A percentile compares a stretch with the other conserved stretches of the same genome.
Evolutionary conservation across 2,113 vertebrate species (phyloP).

Genomic region (Crotalus tigris): DNA sequence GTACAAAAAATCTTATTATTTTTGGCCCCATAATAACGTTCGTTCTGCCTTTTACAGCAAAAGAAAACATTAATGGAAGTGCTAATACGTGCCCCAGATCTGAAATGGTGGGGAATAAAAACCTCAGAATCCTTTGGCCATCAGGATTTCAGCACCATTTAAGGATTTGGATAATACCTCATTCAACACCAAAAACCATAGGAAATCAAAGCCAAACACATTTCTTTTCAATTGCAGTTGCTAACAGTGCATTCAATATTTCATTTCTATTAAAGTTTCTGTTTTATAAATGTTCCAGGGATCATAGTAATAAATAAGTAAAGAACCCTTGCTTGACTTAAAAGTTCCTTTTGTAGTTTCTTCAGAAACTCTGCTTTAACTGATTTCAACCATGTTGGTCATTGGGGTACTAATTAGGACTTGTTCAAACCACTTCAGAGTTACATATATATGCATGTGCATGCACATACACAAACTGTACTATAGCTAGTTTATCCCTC

Average conservation of each 20-base stretch:
- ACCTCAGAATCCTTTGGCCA: neutral
- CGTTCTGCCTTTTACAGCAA: constrained; percentile 10
- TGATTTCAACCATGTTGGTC: constrained; percentile 37
- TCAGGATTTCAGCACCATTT: constrained; percentile 19
- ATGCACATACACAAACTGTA: neutral
- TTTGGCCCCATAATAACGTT: constrained; percentile 17
- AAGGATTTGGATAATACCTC: constrained; percentile 7
- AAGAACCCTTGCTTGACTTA: neutral
- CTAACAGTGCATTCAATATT: constrained; percentile 23
- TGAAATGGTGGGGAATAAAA: constrained; percentile 22
- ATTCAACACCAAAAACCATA: neutral
- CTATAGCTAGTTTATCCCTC: constrained; percentile 39
- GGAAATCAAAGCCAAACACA: neutral
- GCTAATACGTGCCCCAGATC: neutral
- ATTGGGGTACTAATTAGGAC: constrained; percentile 40
- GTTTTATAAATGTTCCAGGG: constrained; percentile 26
- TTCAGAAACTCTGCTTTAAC: constrained; percentile 22
- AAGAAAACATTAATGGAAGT: constrained; percentile 34
- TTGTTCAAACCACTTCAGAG: constrained; percentile 30
- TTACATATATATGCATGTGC: neutral
- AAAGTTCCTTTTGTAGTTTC: constrained; percentile 29
- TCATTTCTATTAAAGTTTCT: constrained; percentile 19
- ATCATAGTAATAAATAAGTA: constrained; percentile 1
- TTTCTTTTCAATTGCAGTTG: constrained; percentile 29
- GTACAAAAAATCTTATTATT: constrained; percentile 2